Conservation (phyloP, 1,140 invertebrate genomes). For the Copidosoma floridanum region DNA sequence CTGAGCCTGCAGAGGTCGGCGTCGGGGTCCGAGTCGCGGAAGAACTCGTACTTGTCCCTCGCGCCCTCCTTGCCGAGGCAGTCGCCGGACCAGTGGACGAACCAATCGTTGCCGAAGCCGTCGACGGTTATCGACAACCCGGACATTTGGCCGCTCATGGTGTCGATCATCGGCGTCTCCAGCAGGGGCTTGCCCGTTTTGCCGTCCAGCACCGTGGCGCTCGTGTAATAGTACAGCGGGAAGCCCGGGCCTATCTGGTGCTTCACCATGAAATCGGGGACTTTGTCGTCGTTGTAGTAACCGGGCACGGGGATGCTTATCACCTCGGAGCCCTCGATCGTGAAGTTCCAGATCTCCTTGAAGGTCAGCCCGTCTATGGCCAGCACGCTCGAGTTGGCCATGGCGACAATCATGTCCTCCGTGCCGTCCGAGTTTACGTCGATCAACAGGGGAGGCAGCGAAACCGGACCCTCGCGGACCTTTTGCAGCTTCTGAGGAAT, state of each 20-base stretch:
- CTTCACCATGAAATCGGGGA: slow-evolving; percentile 82
- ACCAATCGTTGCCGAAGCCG: slow-evolving; percentile 70
- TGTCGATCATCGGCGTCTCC: slow-evolving; percentile 65
- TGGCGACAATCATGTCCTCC: slow-evolving; percentile 71
- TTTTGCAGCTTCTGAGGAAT: slow-evolving; percentile 51
- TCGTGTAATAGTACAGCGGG: slow-evolving; percentile 74
- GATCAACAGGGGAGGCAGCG: slow-evolving; percentile 69
- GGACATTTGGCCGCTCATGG: slow-evolving; percentile 66
- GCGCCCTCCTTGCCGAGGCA: slow-evolving; percentile 60
- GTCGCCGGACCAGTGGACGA: slow-evolving; percentile 72
- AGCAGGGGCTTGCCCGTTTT: slow-evolving; percentile 67
- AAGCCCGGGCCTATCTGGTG: slow-evolving; percentile 74
- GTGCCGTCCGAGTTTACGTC: slow-evolving; percentile 75
- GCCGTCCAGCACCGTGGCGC: slow-evolving; percentile 70
- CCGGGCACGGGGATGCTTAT: slow-evolving; percentile 76
- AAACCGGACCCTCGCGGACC: slow-evolving; percentile 56
- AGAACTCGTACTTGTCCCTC: slow-evolving; percentile 45
- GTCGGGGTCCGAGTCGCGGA: slow-evolving; percentile 64
- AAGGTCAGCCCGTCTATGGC: slow-evolving; percentile 72
- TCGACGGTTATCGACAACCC: slow-evolving; percentile 66
- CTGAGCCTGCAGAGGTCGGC: slow-evolving; percentile 71
- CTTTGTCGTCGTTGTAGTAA: slow-evolving; percentile 76
- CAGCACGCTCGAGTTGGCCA: slow-evolving; percentile 72
- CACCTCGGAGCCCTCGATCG: slow-evolving; percentile 63
- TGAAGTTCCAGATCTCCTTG: slow-evolving; percentile 70